A percentile compares a stretch with the other conserved stretches of the same genome.
Conservation (phyloP, 2,797 vertebrate species). For the Morelia viridis region DNA sequence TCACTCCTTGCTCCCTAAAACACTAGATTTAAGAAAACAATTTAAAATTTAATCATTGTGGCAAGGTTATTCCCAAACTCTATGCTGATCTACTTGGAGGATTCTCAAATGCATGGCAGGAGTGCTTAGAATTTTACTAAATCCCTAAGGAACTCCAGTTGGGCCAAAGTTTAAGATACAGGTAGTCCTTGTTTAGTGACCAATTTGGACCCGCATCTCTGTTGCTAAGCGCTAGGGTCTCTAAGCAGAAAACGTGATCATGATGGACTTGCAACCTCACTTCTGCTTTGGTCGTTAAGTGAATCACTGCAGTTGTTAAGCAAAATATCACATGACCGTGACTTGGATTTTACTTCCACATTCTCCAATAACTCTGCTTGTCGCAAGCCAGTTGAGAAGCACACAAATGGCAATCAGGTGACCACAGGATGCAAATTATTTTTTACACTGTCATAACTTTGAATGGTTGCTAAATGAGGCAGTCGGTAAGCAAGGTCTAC, state of each 20-base stretch:
- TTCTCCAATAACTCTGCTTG: not conserved
- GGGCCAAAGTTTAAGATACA: not conserved
- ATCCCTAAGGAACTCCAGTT: not conserved
- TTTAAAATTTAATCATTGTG: not conserved
- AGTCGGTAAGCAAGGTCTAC: too few species aligned
- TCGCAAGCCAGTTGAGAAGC: not conserved
- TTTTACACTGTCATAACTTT: too few species aligned
- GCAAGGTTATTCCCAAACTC: not conserved
- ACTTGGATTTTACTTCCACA: not conserved
- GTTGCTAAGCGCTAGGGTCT: too few species aligned
- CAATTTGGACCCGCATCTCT: not conserved
- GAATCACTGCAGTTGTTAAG: not conserved
- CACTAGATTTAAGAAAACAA: not conserved
- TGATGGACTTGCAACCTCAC: not conserved
- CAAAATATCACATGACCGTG: not conserved
- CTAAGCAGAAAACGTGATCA: not conserved
- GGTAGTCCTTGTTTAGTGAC: not conserved
- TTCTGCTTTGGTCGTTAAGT: not conserved
- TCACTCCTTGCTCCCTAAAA: conserved; percentile 2
- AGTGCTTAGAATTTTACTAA: not conserved
- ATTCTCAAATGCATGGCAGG: not conserved
- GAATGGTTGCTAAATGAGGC: too few species aligned
- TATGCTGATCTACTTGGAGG: not conserved
- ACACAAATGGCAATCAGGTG: not conserved
- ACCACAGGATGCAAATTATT: not conserved